phyloP scores from a whole-genome alignment of 2,888 invertebrate species.

The Metopia argyrocephala region DNA sequence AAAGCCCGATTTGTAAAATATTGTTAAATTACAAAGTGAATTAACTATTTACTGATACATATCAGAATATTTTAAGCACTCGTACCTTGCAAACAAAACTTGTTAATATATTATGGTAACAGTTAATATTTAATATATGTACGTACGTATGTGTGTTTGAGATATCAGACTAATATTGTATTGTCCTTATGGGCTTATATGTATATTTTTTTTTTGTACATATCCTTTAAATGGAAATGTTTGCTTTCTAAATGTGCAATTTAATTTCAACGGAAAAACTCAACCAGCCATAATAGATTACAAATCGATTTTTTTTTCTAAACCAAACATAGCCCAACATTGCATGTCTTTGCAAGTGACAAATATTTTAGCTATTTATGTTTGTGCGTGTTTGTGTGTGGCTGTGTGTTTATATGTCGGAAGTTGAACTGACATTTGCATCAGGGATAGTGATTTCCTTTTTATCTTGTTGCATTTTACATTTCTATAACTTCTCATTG shows the following conservation, averaged over 20 bases:
- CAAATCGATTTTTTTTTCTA: slow-evolving; percentile 25
- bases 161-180: too few relatives aligned
- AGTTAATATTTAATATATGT: too few relatives aligned
- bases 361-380: slow-evolving; percentile 8
- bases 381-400: slow-evolving; percentile 28
- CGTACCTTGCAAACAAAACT: too few relatives aligned
- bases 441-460: slow-evolving; percentile 62
- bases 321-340: neutral
- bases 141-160: too few relatives aligned
- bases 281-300: slow-evolving; percentile 14
- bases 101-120: too few relatives aligned
- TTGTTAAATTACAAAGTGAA: too few relatives aligned
- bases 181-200: too few relatives aligned
- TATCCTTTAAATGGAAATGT: neutral
- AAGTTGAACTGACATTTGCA: slow-evolving; percentile 61
- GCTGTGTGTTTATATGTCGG: slow-evolving; percentile 26
- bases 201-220: too few relatives aligned
- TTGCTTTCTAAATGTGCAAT: neutral
- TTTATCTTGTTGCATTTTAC: slow-evolving; percentile 22
- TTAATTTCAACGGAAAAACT: neutral
- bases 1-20: too few relatives aligned
- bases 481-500: neutral
- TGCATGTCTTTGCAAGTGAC: slow-evolving; percentile 15
- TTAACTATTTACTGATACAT: too few relatives aligned
- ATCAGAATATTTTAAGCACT: too few relatives aligned